Conservation (phyloP, 2,888 invertebrate species). For the Sepiola atlantica region DNA sequence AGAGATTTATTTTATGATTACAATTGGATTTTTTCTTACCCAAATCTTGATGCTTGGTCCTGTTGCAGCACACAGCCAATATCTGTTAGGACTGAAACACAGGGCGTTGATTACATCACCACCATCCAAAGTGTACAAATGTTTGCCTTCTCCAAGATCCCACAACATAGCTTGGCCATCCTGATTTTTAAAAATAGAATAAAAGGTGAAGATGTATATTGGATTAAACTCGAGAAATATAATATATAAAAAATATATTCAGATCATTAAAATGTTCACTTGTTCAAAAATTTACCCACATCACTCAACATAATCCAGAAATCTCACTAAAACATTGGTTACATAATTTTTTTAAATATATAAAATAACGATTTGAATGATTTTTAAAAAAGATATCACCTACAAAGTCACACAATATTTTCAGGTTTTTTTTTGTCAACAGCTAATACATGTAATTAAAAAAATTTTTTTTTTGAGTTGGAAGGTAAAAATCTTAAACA, state of each 20-base stretch:
- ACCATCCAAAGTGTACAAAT: slow-evolving; percentile 97
- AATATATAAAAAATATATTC: too few relatives aligned
- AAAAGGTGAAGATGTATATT: background rate
- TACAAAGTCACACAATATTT: background rate
- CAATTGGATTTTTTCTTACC: slow-evolving; percentile 77
- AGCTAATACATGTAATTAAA: background rate
- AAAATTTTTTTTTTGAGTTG: background rate
- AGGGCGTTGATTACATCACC: slow-evolving; percentile 98
- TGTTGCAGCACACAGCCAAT: slow-evolving; percentile 99
- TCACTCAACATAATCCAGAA: too few relatives aligned
- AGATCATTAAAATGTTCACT: too few relatives aligned
- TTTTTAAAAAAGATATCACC: background rate
- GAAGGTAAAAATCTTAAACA: too few relatives aligned
- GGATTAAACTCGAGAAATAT: too few relatives aligned
- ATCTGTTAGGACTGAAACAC: slow-evolving; percentile 99
- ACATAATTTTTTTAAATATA: too few relatives aligned
- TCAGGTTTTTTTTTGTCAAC: background rate
- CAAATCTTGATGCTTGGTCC: slow-evolving; percentile 99
- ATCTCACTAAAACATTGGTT: too few relatives aligned
- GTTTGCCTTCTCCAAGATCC: slow-evolving; percentile 99
- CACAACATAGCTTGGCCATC: slow-evolving; percentile 99
- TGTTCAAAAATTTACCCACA: too few relatives aligned
- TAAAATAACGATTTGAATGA: background rate
- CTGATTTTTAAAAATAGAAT: slow-evolving; percentile 73
- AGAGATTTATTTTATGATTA: too few relatives aligned